Conservation (phyloP, 2,113 vertebrate species). For the Micromys minutus region DNA sequence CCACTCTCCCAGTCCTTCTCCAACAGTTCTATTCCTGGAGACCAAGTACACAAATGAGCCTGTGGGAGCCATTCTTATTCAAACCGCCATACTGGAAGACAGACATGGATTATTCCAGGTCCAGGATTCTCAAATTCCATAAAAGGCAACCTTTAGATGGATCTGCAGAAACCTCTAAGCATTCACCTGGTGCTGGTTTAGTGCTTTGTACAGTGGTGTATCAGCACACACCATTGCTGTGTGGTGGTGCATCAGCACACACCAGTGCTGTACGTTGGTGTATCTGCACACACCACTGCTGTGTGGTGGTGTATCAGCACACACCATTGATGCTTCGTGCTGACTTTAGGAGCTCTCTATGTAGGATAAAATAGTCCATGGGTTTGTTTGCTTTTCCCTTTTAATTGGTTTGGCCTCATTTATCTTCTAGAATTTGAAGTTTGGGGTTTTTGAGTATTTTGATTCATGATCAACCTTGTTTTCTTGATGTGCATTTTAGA, state of each 20-base stretch:
- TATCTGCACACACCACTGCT: background rate
- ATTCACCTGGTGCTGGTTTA: too few relatives aligned
- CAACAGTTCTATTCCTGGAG: background rate
- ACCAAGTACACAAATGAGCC: background rate
- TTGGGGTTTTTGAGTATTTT: slow-evolving; percentile 68
- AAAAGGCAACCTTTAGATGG: slow-evolving; percentile 32
- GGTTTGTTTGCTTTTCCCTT: slow-evolving; percentile 56
- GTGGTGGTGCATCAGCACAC: too few relatives aligned
- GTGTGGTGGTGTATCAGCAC: background rate
- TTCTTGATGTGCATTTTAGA: slow-evolving; percentile 87
- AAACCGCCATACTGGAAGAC: background rate
- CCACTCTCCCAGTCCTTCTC: background rate
- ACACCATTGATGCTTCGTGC: background rate
- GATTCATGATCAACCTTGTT: slow-evolving; percentile 82
- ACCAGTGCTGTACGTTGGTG: too few relatives aligned
- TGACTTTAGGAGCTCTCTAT: background rate
- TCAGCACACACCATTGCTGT: too few relatives aligned
- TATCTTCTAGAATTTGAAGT: slow-evolving; percentile 73
- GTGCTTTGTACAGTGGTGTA: too few relatives aligned
- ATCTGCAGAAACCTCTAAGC: too few relatives aligned
- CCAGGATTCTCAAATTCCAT: slow-evolving; percentile 38
- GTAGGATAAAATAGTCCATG: background rate
- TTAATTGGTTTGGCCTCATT: slow-evolving; percentile 80
- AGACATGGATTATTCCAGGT: slow-evolving; percentile 3
- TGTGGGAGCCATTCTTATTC: background rate